These are phyloP conservation scores for Clinocottus analis DNA, from an alignment of 2,113 vertebrate species.

Conservation along the genomic window DNA sequence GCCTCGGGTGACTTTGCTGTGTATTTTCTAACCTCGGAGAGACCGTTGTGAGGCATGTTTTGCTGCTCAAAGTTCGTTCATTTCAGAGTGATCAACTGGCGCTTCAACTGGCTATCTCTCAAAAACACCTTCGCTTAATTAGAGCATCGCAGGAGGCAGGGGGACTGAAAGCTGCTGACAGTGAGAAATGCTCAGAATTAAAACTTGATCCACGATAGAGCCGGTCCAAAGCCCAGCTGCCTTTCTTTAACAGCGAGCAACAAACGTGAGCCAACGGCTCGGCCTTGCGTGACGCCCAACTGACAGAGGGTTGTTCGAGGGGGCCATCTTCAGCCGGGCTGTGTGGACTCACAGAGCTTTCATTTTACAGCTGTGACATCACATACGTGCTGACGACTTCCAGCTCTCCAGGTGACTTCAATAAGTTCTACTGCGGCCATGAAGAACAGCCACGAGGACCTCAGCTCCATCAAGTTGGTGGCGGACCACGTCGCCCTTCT, in stretches of 20 bases:
- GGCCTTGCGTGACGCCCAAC: conserved; percentile 6
- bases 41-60: not conserved
- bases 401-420: conserved; percentile 36
- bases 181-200: not conserved
- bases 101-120: not conserved
- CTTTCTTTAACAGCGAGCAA: not conserved
- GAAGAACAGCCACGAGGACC: conserved; percentile 27
- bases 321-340: not conserved
- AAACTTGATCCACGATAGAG: not conserved
- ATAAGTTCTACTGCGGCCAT: conserved; percentile 44
- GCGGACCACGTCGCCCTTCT: too few species aligned
- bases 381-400: not conserved
- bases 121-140: not conserved
- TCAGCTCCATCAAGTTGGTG: conserved; percentile 4
- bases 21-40: not conserved
- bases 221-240: not conserved
- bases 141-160: too few species aligned
- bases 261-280: conserved; percentile 4
- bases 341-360: conserved; percentile 26
- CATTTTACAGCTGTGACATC: conserved; percentile 11
- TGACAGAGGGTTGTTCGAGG: not conserved
- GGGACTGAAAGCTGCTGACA: not conserved
- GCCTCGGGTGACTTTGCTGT: not conserved
- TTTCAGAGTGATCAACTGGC: not conserved
- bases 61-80: not conserved